Base-by-base conservation (phyloP, 2,888 invertebrate genomes). In the Spisula subtruncata region DNA sequence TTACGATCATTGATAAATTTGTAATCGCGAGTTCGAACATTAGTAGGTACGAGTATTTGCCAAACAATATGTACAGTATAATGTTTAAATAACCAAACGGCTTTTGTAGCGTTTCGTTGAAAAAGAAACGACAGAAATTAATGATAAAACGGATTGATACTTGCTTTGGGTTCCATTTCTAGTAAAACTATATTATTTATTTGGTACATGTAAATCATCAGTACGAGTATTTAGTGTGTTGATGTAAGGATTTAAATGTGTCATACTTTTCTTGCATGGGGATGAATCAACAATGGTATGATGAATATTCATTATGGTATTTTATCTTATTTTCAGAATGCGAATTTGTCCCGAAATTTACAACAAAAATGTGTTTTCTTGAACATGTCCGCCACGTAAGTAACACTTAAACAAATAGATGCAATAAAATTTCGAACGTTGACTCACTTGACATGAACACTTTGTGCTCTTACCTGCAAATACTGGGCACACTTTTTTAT, bases 341-440 rank as follows among this genome's bases (percentile, higher is more conserved):
- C 85, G 10, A 81, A 85, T 0, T 20, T 89, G 2, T 83, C 87
- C 0, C 54, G 60, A 25, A 51, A 83, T 20, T 79, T 92, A n/a
- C 79, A 81, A 6, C 91, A 91, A 25, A 84, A 88, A 14, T 95
- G 95, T 88, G 94, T 93, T 12, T 95, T 93, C 89, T 88, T 95
- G 89, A 94, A 95, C 83, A 93, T 93, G 92, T 87, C 91, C 6
- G 90, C 93, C 14, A 90, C 46, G 94, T 94, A 92, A 94, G 93
- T 93, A 56, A n/a, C 16, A 41, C 4, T 75, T 16, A 75, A 10
- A 51, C 51, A 51, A 51, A 51, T 51, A 51, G 51, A 51, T 51
- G 51, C 51, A 51, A 25, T 66, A n/a, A 2, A 25, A 25, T 66
- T 25, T 25, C 25, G 25, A 25, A 66, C 60, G n/a, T 25, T 12